Evolutionary conservation across 1,140 invertebrate species (phyloP).

Genomic region (Lordiphosa clarofinis): DNA sequence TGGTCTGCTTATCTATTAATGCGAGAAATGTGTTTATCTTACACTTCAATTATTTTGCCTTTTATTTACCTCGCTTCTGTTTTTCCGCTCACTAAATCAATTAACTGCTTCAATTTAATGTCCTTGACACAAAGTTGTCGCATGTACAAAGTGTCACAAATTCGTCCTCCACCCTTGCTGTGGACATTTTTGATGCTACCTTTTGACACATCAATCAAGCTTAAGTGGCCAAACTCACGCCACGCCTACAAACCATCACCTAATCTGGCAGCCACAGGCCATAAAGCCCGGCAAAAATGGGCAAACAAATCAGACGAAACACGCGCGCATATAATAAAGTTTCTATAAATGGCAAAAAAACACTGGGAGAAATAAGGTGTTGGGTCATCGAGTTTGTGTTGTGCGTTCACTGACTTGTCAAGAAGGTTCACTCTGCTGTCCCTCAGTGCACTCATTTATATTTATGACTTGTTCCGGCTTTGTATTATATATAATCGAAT

Average conservation of each 20-base stretch:
- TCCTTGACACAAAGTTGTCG: conserved; percentile 18
- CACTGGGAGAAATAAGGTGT: conserved; percentile 3
- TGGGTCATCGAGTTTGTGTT: too few species aligned
- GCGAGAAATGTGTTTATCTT: conserved; percentile 24
- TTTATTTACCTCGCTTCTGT: conserved; percentile 33
- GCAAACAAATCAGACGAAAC: conserved; percentile 45
- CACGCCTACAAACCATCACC: conserved; percentile 2
- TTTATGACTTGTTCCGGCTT: conserved; percentile 7
- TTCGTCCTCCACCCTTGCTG: conserved; percentile 2
- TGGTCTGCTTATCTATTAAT: conserved; percentile 25
- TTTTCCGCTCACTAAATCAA: conserved; percentile 25
- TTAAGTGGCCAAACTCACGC: conserved; percentile 40
- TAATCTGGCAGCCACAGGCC: conserved; percentile 4
- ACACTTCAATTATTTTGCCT: conserved; percentile 25
- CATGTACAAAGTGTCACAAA: conserved; percentile 26
- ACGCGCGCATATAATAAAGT: conserved; percentile 22
- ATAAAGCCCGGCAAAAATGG: conserved; percentile 33
- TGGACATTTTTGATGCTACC: conserved; percentile 22
- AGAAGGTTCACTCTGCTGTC: not conserved
- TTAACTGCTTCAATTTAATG: conserved; percentile 13
- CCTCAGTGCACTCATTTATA: not conserved
- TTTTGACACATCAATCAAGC: conserved; percentile 56
- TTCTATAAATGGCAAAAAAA: not conserved
- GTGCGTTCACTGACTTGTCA: too few species aligned
- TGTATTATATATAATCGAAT: conserved; percentile 27